Conservation (phyloP, 2,113 vertebrate species). For the Sarotherodon lohbergeri region DNA sequence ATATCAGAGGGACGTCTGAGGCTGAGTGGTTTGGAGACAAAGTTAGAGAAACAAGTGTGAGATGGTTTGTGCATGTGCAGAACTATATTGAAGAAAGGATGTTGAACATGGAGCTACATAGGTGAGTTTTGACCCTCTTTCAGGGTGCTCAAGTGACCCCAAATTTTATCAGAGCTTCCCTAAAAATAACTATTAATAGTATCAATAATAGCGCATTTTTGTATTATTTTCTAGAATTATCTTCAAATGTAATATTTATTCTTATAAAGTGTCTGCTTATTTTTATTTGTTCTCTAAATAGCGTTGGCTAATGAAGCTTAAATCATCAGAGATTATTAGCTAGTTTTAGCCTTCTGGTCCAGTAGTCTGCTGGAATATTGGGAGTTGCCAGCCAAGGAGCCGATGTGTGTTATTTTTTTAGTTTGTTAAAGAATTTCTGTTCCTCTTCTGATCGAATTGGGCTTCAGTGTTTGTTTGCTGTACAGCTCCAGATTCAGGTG, state of each 20-base stretch:
- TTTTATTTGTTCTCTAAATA: background rate
- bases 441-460: background rate
- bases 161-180: background rate
- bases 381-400: background rate
- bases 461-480: background rate
- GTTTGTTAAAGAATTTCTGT: no score
- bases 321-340: background rate
- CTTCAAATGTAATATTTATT: background rate
- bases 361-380: background rate
- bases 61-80: background rate
- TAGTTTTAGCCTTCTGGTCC: background rate
- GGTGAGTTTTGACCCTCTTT: background rate
- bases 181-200: background rate
- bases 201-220: background rate
- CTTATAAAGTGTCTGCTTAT: background rate
- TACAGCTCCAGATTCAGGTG: background rate
- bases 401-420: background rate
- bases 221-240: background rate
- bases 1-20: background rate
- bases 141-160: background rate
- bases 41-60: background rate
- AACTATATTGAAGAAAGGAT: background rate
- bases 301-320: background rate
- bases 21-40: background rate
- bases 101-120: background rate